A percentile compares a stretch with the other conserved stretches of the same genome.
These are phyloP conservation scores for Dicerorhinus sumatrensis DNA, from an alignment of 2,113 vertebrate species.

Conservation along the genomic window DNA sequence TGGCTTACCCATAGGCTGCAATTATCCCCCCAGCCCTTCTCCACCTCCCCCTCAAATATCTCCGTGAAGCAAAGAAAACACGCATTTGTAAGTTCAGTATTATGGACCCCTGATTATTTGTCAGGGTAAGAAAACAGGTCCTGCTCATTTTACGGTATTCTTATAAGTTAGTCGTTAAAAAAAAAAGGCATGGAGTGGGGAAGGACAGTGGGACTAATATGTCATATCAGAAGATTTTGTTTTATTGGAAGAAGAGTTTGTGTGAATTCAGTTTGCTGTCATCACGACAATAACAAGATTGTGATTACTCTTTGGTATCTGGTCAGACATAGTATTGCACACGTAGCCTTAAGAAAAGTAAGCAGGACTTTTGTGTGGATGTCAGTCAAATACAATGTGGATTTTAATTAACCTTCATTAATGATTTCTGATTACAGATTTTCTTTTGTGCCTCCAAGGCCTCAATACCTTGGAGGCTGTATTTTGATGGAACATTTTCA, in stretches of 20 bases:
- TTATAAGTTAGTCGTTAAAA: neutral
- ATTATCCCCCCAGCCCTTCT: constrained; percentile 57
- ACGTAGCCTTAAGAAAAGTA: constrained; percentile 26
- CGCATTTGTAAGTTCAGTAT: constrained; percentile 56
- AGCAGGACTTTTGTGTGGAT: neutral
- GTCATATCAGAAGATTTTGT: constrained; percentile 52
- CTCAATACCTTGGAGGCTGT: neutral
- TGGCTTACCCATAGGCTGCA: constrained; percentile 66
- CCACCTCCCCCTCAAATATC: neutral
- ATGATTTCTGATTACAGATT: constrained; percentile 58
- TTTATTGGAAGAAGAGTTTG: neutral
- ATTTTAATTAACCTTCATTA: constrained; percentile 45
- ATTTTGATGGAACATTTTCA: neutral
- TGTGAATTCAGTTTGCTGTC: neutral
- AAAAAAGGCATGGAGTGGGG: neutral
- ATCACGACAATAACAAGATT: neutral
- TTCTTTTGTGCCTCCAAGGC: constrained; percentile 46
- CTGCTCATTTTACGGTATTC: constrained; percentile 48
- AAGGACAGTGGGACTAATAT: neutral
- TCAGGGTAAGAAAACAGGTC: constrained; percentile 62
- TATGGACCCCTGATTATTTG: constrained; percentile 58
- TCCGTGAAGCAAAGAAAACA: constrained; percentile 54
- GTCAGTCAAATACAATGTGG: constrained; percentile 6
- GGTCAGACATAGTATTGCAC: neutral
- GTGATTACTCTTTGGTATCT: constrained; percentile 25